phyloP scores from a whole-genome alignment of 2,888 invertebrate genomes.

The Stenolophus ochropezus region DNA sequence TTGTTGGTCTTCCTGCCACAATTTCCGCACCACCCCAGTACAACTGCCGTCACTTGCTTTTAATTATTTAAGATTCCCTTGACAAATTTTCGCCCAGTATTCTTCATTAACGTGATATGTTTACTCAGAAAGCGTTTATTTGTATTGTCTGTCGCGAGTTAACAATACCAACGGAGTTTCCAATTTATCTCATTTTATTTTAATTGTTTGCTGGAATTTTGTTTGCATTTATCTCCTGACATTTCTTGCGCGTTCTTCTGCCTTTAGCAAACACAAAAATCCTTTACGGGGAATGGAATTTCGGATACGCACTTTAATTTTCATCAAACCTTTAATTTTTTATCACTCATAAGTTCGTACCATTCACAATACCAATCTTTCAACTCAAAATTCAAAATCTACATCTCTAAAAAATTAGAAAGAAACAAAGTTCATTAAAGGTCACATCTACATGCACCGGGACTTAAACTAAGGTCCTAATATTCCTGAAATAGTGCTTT shows the following conservation, averaged over 20 bases:
- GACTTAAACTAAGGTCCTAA: no score
- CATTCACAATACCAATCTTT: no score
- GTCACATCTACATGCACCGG: no score
- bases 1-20: conserved; percentile 44
- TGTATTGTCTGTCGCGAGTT: conserved; percentile 9
- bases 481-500: no score
- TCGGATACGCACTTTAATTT: background rate
- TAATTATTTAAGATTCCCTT: conserved; percentile 27
- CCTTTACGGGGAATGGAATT: background rate
- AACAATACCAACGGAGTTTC: conserved; percentile 10
- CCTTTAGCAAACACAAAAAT: background rate
- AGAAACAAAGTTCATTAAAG: no score
- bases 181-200: conserved; percentile 16
- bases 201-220: background rate
- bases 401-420: no score
- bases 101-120: conserved; percentile 37
- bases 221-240: background rate
- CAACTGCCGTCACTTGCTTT: conserved; percentile 5
- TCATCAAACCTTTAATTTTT: background rate
- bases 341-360: no score
- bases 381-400: no score
- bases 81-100: conserved; percentile 9
- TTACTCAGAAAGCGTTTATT: conserved; percentile 31
- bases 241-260: background rate
- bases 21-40: conserved; percentile 5